Evolutionary conservation across 2,113 vertebrate genomes (phyloP).

Genomic region (Emydura subglobosa): DNA sequence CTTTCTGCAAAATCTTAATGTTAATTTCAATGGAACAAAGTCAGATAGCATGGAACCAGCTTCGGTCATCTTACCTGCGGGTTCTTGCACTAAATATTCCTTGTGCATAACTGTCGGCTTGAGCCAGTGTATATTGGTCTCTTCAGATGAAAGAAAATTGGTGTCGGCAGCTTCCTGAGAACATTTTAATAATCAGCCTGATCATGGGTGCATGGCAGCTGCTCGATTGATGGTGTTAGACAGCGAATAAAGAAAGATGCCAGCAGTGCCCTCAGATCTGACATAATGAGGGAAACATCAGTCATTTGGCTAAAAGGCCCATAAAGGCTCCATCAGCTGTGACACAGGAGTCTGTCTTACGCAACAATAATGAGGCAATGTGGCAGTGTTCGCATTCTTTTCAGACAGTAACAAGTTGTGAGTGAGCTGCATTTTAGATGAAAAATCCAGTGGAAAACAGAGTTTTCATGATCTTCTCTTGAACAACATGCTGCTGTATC

Average conservation of each 20-base stretch:
- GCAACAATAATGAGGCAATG: slow-evolving; percentile 83
- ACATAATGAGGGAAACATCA: slow-evolving; percentile 84
- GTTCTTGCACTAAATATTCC: slow-evolving; percentile 66
- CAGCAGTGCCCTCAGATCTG: slow-evolving; percentile 83
- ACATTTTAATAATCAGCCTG: slow-evolving; percentile 84
- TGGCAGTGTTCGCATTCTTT: slow-evolving; percentile 74
- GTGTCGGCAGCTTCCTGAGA: slow-evolving; percentile 77
- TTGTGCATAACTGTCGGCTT: slow-evolving; percentile 58
- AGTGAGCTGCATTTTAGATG: slow-evolving; percentile 74
- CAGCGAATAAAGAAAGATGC: slow-evolving; percentile 84
- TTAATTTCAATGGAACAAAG: slow-evolving; percentile 16
- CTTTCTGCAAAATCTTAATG: slow-evolving; percentile 7
- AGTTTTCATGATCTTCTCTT: slow-evolving; percentile 39
- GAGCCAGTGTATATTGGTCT: slow-evolving; percentile 72
- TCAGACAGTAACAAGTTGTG: slow-evolving; percentile 77
- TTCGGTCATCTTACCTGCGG: slow-evolving; percentile 62
- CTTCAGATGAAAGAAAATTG: slow-evolving; percentile 81
- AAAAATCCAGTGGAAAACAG: slow-evolving; percentile 68
- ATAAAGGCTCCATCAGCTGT: slow-evolving; percentile 83
- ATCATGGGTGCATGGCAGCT: slow-evolving; percentile 82
- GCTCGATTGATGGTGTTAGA: slow-evolving; percentile 82
- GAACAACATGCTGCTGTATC: slow-evolving; percentile 48
- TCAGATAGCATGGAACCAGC: slow-evolving; percentile 12
- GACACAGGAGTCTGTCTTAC: slow-evolving; percentile 80
- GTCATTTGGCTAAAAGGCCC: slow-evolving; percentile 86